phyloP scores from a whole-genome alignment of 2,888 invertebrate species.

The Caenorhabditis plicata region DNA sequence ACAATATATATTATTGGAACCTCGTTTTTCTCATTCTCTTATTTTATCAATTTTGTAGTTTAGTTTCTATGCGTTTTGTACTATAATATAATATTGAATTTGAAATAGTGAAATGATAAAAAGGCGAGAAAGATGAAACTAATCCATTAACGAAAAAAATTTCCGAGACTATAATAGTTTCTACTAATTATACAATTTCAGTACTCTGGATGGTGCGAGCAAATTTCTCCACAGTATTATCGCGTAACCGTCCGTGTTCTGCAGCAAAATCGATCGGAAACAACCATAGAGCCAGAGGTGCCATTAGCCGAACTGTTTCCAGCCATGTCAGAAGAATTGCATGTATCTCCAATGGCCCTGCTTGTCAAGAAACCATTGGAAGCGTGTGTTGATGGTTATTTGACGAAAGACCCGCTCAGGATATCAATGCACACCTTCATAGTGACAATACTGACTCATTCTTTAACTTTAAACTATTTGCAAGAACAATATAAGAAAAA shows the following conservation, averaged over 20 bases:
- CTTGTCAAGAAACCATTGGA: slow-evolving; percentile 2
- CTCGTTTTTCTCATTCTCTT: no score
- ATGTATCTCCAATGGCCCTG: slow-evolving; percentile 11
- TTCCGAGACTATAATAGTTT: no score
- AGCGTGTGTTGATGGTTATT: slow-evolving; percentile 4
- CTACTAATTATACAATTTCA: slow-evolving; percentile 19
- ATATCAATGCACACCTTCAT: slow-evolving; percentile 16
- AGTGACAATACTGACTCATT: slow-evolving; percentile 21
- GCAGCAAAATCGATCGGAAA: slow-evolving; percentile 49
- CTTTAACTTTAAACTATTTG: slow-evolving; percentile 29
- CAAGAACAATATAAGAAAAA: slow-evolving; percentile 22
- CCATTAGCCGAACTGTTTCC: slow-evolving; percentile 56
- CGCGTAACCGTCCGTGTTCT: slow-evolving; percentile 45
- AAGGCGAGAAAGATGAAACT: no score
- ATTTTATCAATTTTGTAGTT: no score
- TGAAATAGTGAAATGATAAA: no score
- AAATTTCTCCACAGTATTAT: slow-evolving; percentile 53
- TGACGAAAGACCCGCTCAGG: slow-evolving; percentile 12
- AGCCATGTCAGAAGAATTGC: slow-evolving; percentile 41
- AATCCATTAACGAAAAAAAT: no score
- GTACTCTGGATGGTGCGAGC: slow-evolving; percentile 66
- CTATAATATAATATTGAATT: no score
- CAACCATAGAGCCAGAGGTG: slow-evolving; percentile 54
- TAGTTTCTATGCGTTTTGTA: no score
- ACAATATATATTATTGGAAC: no score